phyloP scores from a whole-genome alignment of 1,140 invertebrate genomes.

The Drosophila suzukii region DNA sequence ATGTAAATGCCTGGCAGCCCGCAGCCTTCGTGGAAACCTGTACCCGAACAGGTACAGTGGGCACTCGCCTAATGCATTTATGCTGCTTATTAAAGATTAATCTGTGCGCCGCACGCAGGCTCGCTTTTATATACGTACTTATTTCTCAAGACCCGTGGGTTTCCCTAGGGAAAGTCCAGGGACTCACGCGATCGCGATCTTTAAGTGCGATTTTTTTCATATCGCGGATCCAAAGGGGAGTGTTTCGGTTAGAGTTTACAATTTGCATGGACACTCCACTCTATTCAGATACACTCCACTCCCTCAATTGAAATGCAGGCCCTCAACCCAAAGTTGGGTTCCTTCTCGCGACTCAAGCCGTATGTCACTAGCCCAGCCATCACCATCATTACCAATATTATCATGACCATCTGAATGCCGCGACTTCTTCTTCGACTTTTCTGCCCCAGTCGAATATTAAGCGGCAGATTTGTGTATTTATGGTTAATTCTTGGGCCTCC shows the following conservation, averaged over 20 bases:
- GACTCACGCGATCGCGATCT: conserved; percentile 58
- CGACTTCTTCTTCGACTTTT: conserved; percentile 4
- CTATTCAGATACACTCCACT: conserved; percentile 4
- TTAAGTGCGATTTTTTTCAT: conserved; percentile 14
- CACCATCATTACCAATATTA: conserved; percentile 9
- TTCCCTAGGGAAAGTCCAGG: conserved; percentile 63
- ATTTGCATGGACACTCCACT: conserved; percentile 20
- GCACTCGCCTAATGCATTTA: conserved; percentile 39
- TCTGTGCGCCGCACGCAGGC: conserved; percentile 33
- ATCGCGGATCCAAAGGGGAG: background rate
- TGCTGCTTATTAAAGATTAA: conserved; percentile 46
- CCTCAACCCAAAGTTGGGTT: conserved; percentile 12
- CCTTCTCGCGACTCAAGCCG: background rate
- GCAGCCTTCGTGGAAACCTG: conserved; percentile 31
- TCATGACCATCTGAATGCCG: conserved; percentile 17
- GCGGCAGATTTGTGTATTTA: conserved; percentile 47
- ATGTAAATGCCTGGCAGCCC: conserved; percentile 48
- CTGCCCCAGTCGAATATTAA: conserved; percentile 25
- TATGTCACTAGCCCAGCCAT: conserved; percentile 22
- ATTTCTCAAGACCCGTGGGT: conserved; percentile 41
- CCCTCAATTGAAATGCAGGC: conserved; percentile 45
- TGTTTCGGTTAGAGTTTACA: conserved; percentile 5
- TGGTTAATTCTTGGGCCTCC: conserved; percentile 50
- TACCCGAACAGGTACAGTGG: conserved; percentile 20
- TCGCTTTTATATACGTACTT: background rate